Percentiles rank a stretch among this genome's conserved stretches.
These are phyloP conservation scores for Poicephalus gulielmi DNA, from an alignment of 2,113 vertebrate genomes.

Conservation along the genomic window DNA sequence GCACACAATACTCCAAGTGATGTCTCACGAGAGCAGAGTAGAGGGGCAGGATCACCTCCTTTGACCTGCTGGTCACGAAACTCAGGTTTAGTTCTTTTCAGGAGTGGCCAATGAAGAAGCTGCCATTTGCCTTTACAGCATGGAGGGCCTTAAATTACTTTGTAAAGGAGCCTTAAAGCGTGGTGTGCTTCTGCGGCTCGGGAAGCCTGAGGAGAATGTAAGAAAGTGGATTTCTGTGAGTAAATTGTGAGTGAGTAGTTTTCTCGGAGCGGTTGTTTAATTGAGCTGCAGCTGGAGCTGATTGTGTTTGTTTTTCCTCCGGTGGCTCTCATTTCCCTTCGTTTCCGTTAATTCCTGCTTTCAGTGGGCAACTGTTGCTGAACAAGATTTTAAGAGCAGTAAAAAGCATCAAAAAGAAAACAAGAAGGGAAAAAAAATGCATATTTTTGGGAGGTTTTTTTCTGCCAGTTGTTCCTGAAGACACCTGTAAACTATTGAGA, in stretches of 20 bases:
- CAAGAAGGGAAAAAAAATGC: background rate
- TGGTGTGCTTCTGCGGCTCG: background rate
- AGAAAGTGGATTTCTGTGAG: slow-evolving; percentile 28
- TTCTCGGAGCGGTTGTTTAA: slow-evolving; percentile 34
- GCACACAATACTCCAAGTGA: no score
- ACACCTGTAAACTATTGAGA: slow-evolving; percentile 50
- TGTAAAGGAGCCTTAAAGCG: background rate
- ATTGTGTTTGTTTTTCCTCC: slow-evolving; percentile 66
- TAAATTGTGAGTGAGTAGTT: slow-evolving; percentile 37
- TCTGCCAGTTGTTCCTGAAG: slow-evolving; percentile 31
- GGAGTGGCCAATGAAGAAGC: background rate
- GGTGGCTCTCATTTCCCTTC: slow-evolving; percentile 64
- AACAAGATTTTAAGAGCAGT: slow-evolving; percentile 30
- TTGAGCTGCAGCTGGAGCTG: slow-evolving; percentile 68
- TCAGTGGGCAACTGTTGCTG: slow-evolving; percentile 45
- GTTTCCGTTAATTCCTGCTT: slow-evolving; percentile 58
- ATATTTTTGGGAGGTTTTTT: slow-evolving; percentile 43
- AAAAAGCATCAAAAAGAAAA: background rate
- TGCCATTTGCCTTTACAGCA: background rate
- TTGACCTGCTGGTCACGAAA: no score
- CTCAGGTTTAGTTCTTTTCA: background rate
- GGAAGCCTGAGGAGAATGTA: slow-evolving; percentile 1
- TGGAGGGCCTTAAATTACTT: background rate
- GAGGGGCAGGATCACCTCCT: no score
- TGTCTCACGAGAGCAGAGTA: fast-evolving